Evolutionary conservation across 2,888 invertebrate species (phyloP), one percentile per base, ranked within the genome.

Genomic region (Diplolepis rosae): DNA sequence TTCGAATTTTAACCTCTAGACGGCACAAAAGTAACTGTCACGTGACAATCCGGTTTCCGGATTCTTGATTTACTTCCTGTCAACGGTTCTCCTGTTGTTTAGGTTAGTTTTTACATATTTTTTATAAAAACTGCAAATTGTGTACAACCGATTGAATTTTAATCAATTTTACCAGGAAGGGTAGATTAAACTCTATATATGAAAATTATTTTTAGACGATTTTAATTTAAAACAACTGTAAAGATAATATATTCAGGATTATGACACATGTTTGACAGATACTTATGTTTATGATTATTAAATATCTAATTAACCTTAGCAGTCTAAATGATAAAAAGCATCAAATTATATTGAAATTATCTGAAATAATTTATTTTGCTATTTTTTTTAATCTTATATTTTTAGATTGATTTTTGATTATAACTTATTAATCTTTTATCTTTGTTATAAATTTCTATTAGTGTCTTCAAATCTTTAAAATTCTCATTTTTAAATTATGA

Each of bases 211-310:
- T 18, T 0, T 9, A 45, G 2, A 1, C 2, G 15, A 9, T 22
- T 45, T 45, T 45, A 9, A 45, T 45, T 45, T 5, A 22, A 45
- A 45, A 45, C n/a, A 9, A 45, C 18, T 45, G 0, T 1, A 45
- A 9, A 45, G 11, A 9, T 18, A 9, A 15, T 11, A 22, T 9
- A 45, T 45, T 7, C 18, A 18, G 4, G 9, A 45, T 45, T 15
- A 45, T 56, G 32, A 56, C 56, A 56, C 56, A 56, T 56, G 56
- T 35, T 56, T 56, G 56, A 56, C 56, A 56, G 56, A 35, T 45
- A 18, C 18, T 45, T 18, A 45, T 45, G 15, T 45, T 56, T 56
- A 11, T 24, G 35, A 11, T 54, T 9, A n/a, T n/a, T n/a, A n/a
- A n/a, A n/a, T n/a, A n/a, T n/a, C n/a, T n/a, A n/a, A n/a, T n/a